A percentile compares a stretch with the other conserved stretches of the same genome.
These are phyloP conservation scores for Grammomys surdaster DNA, from an alignment of 2,113 vertebrate genomes.

Conservation along the genomic window DNA sequence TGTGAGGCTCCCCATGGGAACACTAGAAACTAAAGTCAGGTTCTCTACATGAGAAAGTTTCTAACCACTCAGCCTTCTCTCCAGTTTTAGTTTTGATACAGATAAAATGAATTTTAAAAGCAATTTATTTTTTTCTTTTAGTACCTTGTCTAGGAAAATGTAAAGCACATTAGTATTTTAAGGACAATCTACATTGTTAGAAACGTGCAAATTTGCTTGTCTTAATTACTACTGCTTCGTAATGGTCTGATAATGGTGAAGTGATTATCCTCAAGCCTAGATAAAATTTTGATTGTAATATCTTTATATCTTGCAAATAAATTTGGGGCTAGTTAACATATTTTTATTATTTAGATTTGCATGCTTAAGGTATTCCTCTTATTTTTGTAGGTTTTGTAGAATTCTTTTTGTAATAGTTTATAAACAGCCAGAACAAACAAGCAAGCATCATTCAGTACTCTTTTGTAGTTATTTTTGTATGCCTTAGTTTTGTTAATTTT, in stretches of 20 bases:
- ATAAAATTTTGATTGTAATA: background rate
- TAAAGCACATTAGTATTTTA: background rate
- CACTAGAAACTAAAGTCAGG: too few relatives aligned
- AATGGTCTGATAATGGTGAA: background rate
- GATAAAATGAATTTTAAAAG: conserved; percentile 5
- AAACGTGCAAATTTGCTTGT: background rate
- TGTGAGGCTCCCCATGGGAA: background rate
- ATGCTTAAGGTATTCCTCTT: background rate
- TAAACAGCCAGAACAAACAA: background rate
- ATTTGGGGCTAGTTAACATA: background rate
- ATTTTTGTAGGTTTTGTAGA: background rate
- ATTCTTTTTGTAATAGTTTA: background rate
- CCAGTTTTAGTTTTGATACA: conserved; percentile 12
- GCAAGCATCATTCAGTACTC: background rate
- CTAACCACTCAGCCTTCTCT: background rate
- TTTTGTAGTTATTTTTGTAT: conserved; percentile 26
- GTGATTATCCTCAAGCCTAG: background rate
- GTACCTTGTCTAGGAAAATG: background rate
- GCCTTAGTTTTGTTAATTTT: background rate
- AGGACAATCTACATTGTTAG: background rate
- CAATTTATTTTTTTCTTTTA: background rate
- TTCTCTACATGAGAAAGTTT: too few relatives aligned
- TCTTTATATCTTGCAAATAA: conserved; percentile 3
- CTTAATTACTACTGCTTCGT: background rate
- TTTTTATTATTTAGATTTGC: background rate